These are phyloP conservation scores for Cyrtorhinus lividipennis DNA, from an alignment of 1,140 invertebrate genomes.

Conservation along the genomic window DNA sequence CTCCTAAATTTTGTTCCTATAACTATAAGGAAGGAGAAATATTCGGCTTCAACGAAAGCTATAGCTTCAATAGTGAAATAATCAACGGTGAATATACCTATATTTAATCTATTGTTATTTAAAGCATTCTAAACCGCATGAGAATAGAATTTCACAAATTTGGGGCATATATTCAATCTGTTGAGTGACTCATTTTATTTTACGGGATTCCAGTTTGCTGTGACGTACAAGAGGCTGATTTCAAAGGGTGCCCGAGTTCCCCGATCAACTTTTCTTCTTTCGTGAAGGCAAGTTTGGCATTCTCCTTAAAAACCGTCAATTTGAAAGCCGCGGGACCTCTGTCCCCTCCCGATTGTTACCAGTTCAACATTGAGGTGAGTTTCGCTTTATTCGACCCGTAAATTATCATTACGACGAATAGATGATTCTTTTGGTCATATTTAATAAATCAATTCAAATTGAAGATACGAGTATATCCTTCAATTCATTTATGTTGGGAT, in stretches of 20 bases:
- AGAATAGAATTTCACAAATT: too few relatives aligned
- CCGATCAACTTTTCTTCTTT: conserved; percentile 59
- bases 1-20: conserved; percentile 56
- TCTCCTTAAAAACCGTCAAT: conserved; percentile 75
- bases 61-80: conserved; percentile 72
- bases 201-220: conserved; percentile 25
- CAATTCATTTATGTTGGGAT: too few relatives aligned
- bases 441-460: too few relatives aligned
- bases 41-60: conserved; percentile 79
- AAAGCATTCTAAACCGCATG: too few relatives aligned
- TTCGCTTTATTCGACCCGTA: background rate
- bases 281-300: conserved; percentile 52
- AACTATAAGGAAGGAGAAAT: conserved; percentile 68
- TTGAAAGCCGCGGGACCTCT: conserved; percentile 69
- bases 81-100: conserved; percentile 31
- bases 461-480: too few relatives aligned
- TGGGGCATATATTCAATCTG: too few relatives aligned
- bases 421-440: too few relatives aligned
- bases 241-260: conserved; percentile 31
- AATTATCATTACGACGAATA: too few relatives aligned
- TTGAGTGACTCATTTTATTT: background rate
- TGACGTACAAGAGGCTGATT: conserved; percentile 27
- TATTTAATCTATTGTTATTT: background rate
- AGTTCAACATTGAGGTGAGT: conserved; percentile 53
- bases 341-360: conserved; percentile 75